phyloP scores from a whole-genome alignment of 1,140 invertebrate genomes.

The Drosophila serrata region DNA sequence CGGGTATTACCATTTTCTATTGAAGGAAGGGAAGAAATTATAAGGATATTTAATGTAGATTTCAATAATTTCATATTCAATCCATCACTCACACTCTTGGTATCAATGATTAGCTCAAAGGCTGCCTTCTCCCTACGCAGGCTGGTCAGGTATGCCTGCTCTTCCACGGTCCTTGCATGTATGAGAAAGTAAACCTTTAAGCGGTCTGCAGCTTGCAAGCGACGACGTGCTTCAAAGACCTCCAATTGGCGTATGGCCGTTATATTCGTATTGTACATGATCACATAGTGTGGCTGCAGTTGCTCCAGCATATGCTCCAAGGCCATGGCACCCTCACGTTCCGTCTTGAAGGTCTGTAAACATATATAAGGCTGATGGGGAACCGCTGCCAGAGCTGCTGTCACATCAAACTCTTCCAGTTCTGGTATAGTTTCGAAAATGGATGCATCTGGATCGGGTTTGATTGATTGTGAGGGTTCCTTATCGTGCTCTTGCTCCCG shows the following conservation, averaged over 20 bases:
- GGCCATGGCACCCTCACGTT: slow-evolving; percentile 89
- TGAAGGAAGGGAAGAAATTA: slow-evolving; percentile 35
- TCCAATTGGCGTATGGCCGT: slow-evolving; percentile 95
- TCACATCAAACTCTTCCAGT: slow-evolving; percentile 89
- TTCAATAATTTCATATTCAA: too few relatives aligned
- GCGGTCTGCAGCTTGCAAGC: slow-evolving; percentile 86
- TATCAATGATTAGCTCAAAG: slow-evolving; percentile 96
- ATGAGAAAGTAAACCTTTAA: slow-evolving; percentile 95
- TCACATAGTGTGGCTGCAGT: slow-evolving; percentile 92
- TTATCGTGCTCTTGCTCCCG: slow-evolving; percentile 33
- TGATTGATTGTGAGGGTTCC: slow-evolving; percentile 42
- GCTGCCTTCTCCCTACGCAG: slow-evolving; percentile 96
- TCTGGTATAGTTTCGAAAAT: slow-evolving; percentile 90
- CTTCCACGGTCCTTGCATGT: slow-evolving; percentile 96
- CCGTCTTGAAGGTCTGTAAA: slow-evolving; percentile 91
- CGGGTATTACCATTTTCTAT: slow-evolving; percentile 95
- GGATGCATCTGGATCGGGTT: slow-evolving; percentile 81
- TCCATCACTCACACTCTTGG: slow-evolving; percentile 91
- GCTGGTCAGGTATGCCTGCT: slow-evolving; percentile 96
- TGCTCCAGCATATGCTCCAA: slow-evolving; percentile 89
- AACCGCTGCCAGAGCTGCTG: slow-evolving; percentile 86
- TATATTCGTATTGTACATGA: slow-evolving; percentile 96
- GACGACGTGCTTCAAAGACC: slow-evolving; percentile 91
- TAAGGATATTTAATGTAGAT: neutral
- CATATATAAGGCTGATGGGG: slow-evolving; percentile 88